Base-by-base conservation (phyloP, 1,140 invertebrate species). In the Ceratosolen solmsi region DNA sequence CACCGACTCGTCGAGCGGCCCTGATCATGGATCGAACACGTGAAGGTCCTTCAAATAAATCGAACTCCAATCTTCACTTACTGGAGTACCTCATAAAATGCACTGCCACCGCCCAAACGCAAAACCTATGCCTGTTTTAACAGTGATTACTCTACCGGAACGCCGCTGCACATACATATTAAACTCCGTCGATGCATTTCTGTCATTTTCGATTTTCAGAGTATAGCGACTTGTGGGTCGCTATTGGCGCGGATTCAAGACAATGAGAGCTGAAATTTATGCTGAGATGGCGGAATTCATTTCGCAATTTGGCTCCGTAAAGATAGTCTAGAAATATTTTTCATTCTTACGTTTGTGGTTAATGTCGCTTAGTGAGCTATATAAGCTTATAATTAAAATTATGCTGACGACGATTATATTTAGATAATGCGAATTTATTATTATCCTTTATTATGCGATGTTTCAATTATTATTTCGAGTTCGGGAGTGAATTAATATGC, bases 11-110 rank as follows among this genome's bases (percentile, higher is more conserved):
- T 25, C 2, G 17, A 33, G 9, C 22, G 27, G 25, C 33, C 11
- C 41, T 4, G n/a, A 65, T 63, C 60, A 3, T 20, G 27, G 25
- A 5, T 20, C 36, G 58, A 56, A 73, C 17, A 54, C 27, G 4
- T 33, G 22, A 36, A n/a, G 56, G 3, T 15, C 33, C 58, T 77
- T 13, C 38, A 65, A 36, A n/a, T 22, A 65, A 65, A 77, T 41
- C 46, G 60, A 70, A 54, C 65, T n/a, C 20, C 13, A 70, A 49
- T 54, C 30, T 36, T 56, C 25, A 11, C 0, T 54, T 58, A 41
- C 51, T 46, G 49, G n/a, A 58, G 51, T 60, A 36, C n/a, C n/a
- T 72, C 77, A 79, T 79, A 79, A 79, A 54, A 79, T 79, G 33
- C 1, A 20, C 30, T 7, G 11, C 13, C 2, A 25, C 3, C 25